Conservation (phyloP, 92 coral and sea anemone genomes). For the Chrysogorgia sp. region DNA sequence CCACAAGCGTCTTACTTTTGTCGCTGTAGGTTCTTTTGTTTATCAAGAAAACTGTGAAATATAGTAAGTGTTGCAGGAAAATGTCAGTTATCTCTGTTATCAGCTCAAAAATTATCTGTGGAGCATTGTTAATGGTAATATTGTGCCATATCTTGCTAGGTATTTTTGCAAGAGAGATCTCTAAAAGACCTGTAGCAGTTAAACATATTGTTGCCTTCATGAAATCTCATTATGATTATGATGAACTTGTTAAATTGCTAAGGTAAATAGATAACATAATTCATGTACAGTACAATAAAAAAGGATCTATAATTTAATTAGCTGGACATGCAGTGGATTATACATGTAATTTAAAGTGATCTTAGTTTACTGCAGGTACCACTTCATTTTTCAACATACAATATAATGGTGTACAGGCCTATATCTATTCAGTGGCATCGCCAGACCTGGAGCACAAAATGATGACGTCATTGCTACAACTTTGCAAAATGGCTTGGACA, state of each 20-base stretch:
- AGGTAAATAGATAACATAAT: conserved; percentile 45
- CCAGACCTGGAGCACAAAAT: too few relatives aligned
- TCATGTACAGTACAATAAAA: background rate
- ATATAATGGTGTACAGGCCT: too few relatives aligned
- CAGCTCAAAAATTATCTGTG: too few relatives aligned
- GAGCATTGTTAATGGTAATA: background rate
- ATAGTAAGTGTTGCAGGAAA: conserved; percentile 45
- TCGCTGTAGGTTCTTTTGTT: conserved; percentile 90
- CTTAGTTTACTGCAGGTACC: too few relatives aligned
- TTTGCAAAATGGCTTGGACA: too few relatives aligned
- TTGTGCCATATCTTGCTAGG: conserved; percentile 39
- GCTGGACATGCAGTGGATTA: too few relatives aligned
- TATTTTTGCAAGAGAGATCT: conserved; percentile 64
- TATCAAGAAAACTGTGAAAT: conserved; percentile 78
- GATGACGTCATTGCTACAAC: too few relatives aligned
- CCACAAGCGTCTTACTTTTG: too few relatives aligned
- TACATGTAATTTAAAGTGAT: too few relatives aligned
- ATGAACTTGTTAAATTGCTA: conserved; percentile 81
- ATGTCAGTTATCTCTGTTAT: background rate
- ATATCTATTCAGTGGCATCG: too few relatives aligned
- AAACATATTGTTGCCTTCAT: conserved; percentile 78
- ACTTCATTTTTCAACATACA: too few relatives aligned
- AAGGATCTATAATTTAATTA: too few relatives aligned
- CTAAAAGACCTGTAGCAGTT: conserved; percentile 78
- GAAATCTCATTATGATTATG: conserved; percentile 79